Evolutionary conservation across 2,797 vertebrate species (phyloP), one percentile per base, ranked within the genome.

Genomic region (Leontocebus nigricollis): DNA sequence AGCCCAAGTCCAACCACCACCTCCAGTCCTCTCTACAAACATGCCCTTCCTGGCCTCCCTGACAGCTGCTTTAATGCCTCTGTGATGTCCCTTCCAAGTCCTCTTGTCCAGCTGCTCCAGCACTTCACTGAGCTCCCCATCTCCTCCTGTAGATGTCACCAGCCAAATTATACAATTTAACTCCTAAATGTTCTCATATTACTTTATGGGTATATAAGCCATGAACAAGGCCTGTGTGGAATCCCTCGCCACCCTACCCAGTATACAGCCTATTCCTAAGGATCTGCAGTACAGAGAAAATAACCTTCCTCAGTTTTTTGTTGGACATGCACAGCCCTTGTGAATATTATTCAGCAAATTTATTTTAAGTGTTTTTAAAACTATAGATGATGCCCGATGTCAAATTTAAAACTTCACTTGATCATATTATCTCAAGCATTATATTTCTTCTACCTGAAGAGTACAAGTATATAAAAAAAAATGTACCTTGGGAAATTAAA

Each of bases 101-200:
- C 3, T n/a, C 15, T 22, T 2, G 2, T 9, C n/a, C 41, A 50
- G 80, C 33, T 27, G 39, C 27, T 24, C 24, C 55, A 57, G 36
- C 17, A 9, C 15, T 17, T 46, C n/a, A 20, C 14, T 5, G 44
- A 12, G 41, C 26, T 75, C 67, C 46, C 17, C 26, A 13, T 55
- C 39, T 17, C 13, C n/a, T 24, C 4, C 4, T 17, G 7, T 4
- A 22, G 61, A 55, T 0, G 0, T 44, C 27, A 44, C 46, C 30
- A 48, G 48, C 11, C 46, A 26, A 39, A 64, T 64, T 27, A 36
- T 11, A 50, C 33, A n/a, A 5, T 19, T 39, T 36, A 75, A 20
- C 13, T n/a, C 20, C 0, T 17, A 10, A 3, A 6, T 11, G 3
- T 41, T 15, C 33, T n/a, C 44, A 0, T 30, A 41, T 4, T 19